Conservation (phyloP, 2,797 vertebrate species). For the Acanthurus leucopareius region DNA sequence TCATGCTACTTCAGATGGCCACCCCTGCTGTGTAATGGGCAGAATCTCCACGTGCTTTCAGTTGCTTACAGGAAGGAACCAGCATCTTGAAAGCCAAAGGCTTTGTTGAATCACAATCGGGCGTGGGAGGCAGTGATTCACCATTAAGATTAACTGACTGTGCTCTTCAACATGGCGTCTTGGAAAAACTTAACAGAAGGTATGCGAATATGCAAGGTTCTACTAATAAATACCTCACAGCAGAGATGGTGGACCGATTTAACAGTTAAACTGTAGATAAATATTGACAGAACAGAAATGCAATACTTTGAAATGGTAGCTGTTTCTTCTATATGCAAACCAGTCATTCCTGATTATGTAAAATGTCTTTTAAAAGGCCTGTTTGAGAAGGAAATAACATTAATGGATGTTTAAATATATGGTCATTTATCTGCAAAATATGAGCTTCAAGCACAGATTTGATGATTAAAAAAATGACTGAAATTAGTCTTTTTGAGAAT, state of each 20-base stretch:
- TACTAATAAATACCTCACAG: not conserved
- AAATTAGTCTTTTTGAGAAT: not conserved
- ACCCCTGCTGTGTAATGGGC: conserved; percentile 52
- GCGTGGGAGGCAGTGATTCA: conserved; percentile 44
- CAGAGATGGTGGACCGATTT: not conserved
- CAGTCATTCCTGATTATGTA: not conserved
- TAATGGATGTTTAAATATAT: not conserved
- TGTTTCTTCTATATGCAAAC: not conserved
- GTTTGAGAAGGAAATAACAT: not conserved
- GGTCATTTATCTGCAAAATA: not conserved
- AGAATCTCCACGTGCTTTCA: conserved; percentile 38
- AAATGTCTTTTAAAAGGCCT: not conserved
- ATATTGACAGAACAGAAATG: not conserved
- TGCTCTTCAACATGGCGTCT: conserved; percentile 36
- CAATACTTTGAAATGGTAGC: not conserved
- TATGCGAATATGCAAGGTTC: not conserved
- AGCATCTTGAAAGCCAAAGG: conserved; percentile 58
- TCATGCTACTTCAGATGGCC: conserved; percentile 57
- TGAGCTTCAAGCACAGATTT: not conserved
- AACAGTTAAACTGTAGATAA: not conserved
- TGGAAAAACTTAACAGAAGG: conserved; percentile 24
- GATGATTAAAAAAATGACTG: not conserved
- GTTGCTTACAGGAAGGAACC: conserved; percentile 54
- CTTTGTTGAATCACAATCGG: conserved; percentile 58
- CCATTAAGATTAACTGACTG: conserved; percentile 45